A percentile compares a stretch with the other conserved stretches of the same genome.
phyloP scores from a whole-genome alignment of 2,113 vertebrate genomes.

The Amblyornis subalaris region DNA sequence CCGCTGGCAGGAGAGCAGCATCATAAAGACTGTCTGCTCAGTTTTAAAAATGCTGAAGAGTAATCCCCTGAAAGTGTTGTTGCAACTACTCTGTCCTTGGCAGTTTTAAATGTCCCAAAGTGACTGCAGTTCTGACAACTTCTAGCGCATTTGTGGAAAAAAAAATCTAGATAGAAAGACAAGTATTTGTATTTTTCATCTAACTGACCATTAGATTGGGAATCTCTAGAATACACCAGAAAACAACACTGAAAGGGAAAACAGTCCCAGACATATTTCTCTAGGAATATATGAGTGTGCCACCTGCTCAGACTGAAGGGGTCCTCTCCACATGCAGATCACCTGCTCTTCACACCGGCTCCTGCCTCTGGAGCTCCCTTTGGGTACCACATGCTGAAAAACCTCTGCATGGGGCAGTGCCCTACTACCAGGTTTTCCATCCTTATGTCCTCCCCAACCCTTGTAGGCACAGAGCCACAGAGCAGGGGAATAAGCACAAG shows the following conservation, averaged over 20 bases:
- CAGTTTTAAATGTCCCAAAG: not conserved
- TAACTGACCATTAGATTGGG: not conserved
- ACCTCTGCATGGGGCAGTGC: not conserved
- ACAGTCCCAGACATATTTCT: not conserved
- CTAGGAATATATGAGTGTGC: not conserved
- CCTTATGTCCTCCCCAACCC: fast-evolving
- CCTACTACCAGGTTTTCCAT: not conserved
- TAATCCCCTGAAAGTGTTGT: not conserved
- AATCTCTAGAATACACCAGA: not conserved
- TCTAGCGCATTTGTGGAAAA: not conserved
- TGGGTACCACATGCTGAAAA: not conserved
- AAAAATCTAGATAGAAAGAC: not conserved
- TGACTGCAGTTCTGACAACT: not conserved
- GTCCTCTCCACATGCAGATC: not conserved
- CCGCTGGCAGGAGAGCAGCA: not conserved
- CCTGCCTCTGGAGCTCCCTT: not conserved
- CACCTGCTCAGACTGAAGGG: fast-evolving
- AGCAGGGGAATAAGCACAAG: not conserved
- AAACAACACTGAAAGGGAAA: not conserved
- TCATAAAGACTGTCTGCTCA: not conserved
- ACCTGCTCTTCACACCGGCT: fast-evolving
- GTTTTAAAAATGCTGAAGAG: not conserved
- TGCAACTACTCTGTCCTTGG: not conserved
- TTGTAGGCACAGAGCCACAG: not conserved
- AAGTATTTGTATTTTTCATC: not conserved